phyloP scores from a whole-genome alignment of 2,888 invertebrate genomes.

The Epinotia bilunana region DNA sequence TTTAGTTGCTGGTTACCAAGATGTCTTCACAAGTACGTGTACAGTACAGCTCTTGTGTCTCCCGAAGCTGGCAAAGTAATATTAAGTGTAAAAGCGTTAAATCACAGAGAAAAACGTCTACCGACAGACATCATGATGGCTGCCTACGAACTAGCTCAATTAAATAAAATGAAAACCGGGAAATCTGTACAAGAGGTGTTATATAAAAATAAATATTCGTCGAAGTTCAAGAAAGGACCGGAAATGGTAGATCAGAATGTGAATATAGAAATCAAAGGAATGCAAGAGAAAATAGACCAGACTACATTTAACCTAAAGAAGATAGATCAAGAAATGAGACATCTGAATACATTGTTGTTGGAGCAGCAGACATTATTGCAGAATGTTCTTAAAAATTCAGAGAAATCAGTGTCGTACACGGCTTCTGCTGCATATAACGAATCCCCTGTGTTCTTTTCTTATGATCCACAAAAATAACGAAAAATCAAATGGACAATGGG shows the following conservation, averaged over 20 bases:
- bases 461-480: constrained; percentile 51
- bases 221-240: constrained; percentile 85
- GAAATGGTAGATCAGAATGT: constrained; percentile 75
- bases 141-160: constrained; percentile 91
- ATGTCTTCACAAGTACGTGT: constrained; percentile 89
- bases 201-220: constrained; percentile 84
- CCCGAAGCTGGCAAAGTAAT: constrained; percentile 93
- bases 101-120: constrained; percentile 91
- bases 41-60: constrained; percentile 91
- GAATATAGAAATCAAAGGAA: constrained; percentile 84
- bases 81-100: constrained; percentile 91
- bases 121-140: constrained; percentile 91
- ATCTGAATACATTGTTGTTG: constrained; percentile 83
- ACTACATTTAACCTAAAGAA: constrained; percentile 88
- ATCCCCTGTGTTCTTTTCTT: constrained; percentile 68
- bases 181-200: constrained; percentile 86
- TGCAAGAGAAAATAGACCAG: constrained; percentile 88
- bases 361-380: constrained; percentile 75
- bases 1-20: constrained; percentile 91
- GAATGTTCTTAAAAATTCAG: constrained; percentile 63
- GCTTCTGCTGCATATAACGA: constrained; percentile 63
- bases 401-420: constrained; percentile 58
- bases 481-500: not conserved
- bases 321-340: constrained; percentile 88
- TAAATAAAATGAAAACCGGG: constrained; percentile 87